These are phyloP conservation scores for Ypsolopha scabrella DNA, from an alignment of 2,888 invertebrate genomes.

Conservation along the genomic window DNA sequence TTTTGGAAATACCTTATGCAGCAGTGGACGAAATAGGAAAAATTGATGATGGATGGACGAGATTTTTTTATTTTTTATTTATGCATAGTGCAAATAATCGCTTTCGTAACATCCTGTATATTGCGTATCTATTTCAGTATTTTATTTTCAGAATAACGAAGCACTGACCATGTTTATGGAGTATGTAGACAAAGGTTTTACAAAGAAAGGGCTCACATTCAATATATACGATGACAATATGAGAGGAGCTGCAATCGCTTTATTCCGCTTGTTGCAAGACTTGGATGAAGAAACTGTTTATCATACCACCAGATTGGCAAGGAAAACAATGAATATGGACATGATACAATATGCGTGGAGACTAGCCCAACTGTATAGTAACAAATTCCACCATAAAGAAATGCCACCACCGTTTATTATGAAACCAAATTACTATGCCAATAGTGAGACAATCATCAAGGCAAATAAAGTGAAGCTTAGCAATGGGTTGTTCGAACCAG, in stretches of 20 bases:
- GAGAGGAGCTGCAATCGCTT: conserved; percentile 48
- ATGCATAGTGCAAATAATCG: no score
- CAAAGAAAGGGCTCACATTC: conserved; percentile 48
- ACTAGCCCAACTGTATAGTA: conserved; percentile 45
- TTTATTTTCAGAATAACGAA: conserved; percentile 29
- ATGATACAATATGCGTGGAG: conserved; percentile 57
- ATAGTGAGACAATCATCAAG: conserved; percentile 45
- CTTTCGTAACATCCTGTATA: no score
- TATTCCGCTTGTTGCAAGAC: conserved; percentile 52
- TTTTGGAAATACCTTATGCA: no score
- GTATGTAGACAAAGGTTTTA: conserved; percentile 30
- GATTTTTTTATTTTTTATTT: no score
- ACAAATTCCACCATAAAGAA: conserved; percentile 24
- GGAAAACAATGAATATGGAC: conserved; percentile 53
- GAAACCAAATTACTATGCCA: conserved; percentile 52
- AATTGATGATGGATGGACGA: no score
- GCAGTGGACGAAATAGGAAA: no score
- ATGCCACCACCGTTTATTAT: conserved; percentile 58
- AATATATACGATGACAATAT: conserved; percentile 58
- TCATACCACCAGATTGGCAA: conserved; percentile 42
- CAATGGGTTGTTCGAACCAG: conserved; percentile 17
- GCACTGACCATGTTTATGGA: conserved; percentile 25
- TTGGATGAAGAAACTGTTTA: conserved; percentile 38
- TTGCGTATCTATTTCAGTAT: no score
- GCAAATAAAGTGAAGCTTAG: conserved; percentile 36